Base-by-base conservation (phyloP, 1,140 invertebrate species). In the Goniozus legneri region DNA sequence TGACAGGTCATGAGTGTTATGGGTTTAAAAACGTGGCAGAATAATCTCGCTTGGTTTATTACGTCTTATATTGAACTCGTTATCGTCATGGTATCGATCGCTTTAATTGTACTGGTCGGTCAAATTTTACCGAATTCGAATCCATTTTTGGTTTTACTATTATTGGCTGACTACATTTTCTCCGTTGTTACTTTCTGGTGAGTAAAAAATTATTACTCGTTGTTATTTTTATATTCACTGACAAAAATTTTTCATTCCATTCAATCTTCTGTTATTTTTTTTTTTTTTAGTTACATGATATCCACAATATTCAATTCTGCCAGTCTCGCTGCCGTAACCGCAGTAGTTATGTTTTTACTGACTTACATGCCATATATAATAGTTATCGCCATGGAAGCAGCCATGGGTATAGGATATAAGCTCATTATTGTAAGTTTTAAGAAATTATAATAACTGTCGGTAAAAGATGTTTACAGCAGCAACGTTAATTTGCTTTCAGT, bases 361-460 rank as follows among this genome's bases (percentile, higher is more conserved):
- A 79, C 78, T 15, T 82, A 81, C 52, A 82, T 84, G 75, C 84
- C 84, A 0, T 84, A 81, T 49, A 75, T 84, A 16, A 78, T 85
- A 40, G 79, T 85, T 16, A 76, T 85, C 46, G 77, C 83, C 1
- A 77, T 84, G 60, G 83, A 84, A 62, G 76, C 81, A 2, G 72
- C 77, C 12, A 64, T 85, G 34, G 72, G 66, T 46, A 62, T 77
- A 8, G 60, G 73, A 0, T 67, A 78, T 50, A 84, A 80, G 57
- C 56, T 83, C 27, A 50, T 83, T 20, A 77, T 84, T 27, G 81
- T 83, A 54, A 79, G 77, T 77, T 52, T 41, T 12, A 10, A 22
- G 6, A 36, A 19, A 36, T 18, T 27, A 4, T 6, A 27, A 6
- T 27, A 27, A 10, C 24, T 27, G 10, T 4, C 10, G 24, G 24